Percentiles rank a stretch among this genome's conserved stretches.
phyloP scores from a whole-genome alignment of 2,888 invertebrate species.

The Drosophila multiciliata region DNA sequence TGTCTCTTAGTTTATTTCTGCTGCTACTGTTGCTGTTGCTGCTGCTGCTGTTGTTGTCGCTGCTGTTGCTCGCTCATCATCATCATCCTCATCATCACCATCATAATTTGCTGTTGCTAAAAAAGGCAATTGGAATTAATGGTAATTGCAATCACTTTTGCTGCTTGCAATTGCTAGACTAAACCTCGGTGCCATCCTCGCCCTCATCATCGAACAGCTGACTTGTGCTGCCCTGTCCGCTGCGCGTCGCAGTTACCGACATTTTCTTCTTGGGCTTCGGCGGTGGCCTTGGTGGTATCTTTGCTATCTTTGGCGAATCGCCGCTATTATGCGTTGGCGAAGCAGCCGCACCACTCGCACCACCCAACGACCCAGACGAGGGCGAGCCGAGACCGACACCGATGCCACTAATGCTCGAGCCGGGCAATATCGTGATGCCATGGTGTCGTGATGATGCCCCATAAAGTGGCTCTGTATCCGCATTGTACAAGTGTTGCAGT shows the following conservation, averaged over 20 bases:
- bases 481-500: constrained; percentile 54
- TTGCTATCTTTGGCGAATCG: constrained; percentile 85
- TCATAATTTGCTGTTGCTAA: constrained; percentile 17
- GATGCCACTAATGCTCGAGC: constrained; percentile 44
- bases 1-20: neutral
- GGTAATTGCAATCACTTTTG: constrained; percentile 24
- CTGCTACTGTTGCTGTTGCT: constrained; percentile 8
- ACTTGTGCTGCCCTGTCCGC: constrained; percentile 86
- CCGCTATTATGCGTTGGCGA: constrained; percentile 40
- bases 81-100: constrained; percentile 4
- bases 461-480: constrained; percentile 83
- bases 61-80: constrained; percentile 19
- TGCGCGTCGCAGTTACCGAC: constrained; percentile 87
- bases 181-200: constrained; percentile 95
- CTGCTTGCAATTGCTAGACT: constrained; percentile 54
- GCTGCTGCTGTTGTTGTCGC: neutral
- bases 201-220: constrained; percentile 95
- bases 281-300: constrained; percentile 93
- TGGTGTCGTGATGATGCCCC: constrained; percentile 60
- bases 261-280: constrained; percentile 94
- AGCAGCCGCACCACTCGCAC: neutral
- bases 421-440: constrained; percentile 2
- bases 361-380: constrained; percentile 5
- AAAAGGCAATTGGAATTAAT: constrained; percentile 48
- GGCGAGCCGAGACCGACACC: constrained; percentile 46